These are phyloP conservation scores for Neodiprion lecontei DNA, from an alignment of 1,140 invertebrate species.

Conservation along the genomic window DNA sequence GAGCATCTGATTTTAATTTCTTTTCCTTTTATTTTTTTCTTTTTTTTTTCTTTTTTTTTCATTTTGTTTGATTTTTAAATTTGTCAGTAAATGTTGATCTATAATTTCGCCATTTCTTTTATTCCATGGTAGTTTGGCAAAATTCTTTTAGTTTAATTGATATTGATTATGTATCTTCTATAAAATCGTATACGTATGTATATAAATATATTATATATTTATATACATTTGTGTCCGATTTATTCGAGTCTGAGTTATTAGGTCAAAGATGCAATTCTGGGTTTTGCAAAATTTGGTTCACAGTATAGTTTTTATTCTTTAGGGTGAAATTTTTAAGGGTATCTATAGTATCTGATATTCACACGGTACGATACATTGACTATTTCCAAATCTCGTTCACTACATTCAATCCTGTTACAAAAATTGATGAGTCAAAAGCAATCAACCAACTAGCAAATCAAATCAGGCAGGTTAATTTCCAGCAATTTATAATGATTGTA, in stretches of 20 bases:
- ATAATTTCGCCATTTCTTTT: background rate
- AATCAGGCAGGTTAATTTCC: background rate
- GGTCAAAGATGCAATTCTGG: constrained; percentile 37
- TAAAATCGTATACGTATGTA: background rate
- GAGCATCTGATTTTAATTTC: background rate
- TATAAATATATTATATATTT: background rate
- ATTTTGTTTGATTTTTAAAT: background rate
- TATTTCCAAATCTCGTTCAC: too few species aligned
- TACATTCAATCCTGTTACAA: too few species aligned
- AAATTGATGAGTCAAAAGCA: too few species aligned
- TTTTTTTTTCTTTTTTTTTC: too few species aligned
- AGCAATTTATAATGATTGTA: background rate
- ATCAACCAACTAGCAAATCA: background rate
- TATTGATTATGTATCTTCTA: background rate
- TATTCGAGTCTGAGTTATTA: background rate
- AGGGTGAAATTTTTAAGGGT: constrained; percentile 35
- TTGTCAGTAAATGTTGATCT: background rate
- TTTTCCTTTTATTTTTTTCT: too few species aligned
- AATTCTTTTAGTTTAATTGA: constrained; percentile 6
- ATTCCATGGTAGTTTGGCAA: background rate
- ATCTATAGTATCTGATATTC: constrained; percentile 33
- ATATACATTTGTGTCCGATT: background rate
- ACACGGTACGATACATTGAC: background rate
- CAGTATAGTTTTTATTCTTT: constrained; percentile 33
- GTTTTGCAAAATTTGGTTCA: constrained; percentile 23